Base-by-base conservation (phyloP, 2,888 invertebrate genomes). In the Spodoptera littoralis region DNA sequence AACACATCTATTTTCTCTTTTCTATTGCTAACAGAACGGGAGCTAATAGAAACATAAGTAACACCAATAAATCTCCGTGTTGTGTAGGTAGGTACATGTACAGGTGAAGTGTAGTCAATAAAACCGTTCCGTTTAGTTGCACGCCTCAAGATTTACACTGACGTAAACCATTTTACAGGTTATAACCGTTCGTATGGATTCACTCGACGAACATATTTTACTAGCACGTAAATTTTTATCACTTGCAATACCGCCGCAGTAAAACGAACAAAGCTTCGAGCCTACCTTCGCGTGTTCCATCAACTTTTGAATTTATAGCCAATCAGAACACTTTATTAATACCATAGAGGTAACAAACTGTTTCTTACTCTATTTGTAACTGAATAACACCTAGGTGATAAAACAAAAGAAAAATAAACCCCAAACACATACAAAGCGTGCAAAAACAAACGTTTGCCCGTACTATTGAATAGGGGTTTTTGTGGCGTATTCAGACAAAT, bases 131-230 rank as follows among this genome's bases (percentile, higher is more conserved):
- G 48, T 60, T 54, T 58, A 67, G 76, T 61, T 51, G 44, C 67
- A 43, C 43, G 13, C 27, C 52, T 50, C 58, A 24, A 51, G 76
- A 71, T 74, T 69, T 69, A 67, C 60, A 50, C 46, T 59, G 60
- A 69, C 75, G 65, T 74, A 66, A 74, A 71, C 52, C 71, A 50
- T 71, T 80, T 77, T 77, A 77, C 77, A 77, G 77, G 77, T 77
- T 73, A 70, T 77, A 79, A 70, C 70, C 45, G 58, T 57, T 13
- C 61, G 53, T 56, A 74, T 70, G 76, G 75, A 70, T 70, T 63
- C 76, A 63, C 66, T 75, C 66, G 66, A 13, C 60, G 76, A 60
- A 63, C 60, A 76, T 70, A 76, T 76, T 78, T 76, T 66, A 76
- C 54, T 54, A 53, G 60, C 56, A 24, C 60, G 76, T 79, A 59